Base-by-base conservation (phyloP, 2,888 invertebrate genomes). In the Cenopis cana region DNA sequence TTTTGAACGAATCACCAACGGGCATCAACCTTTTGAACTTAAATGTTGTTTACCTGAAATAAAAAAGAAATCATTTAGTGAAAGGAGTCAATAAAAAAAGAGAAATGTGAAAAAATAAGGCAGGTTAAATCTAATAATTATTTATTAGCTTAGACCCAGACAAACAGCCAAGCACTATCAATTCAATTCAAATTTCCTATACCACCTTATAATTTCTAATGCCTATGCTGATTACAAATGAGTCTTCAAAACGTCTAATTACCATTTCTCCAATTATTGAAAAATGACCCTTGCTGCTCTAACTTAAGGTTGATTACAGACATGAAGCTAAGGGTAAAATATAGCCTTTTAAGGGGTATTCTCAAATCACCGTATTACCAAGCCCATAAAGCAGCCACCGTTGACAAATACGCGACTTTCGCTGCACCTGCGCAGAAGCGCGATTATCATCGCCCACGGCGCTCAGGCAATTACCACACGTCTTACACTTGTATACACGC, bases 351-450 rank as follows among this genome's bases (percentile, higher is more conserved):
- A 5, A 8, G 3, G 12, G 50, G 0, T 3, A 33, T 33, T 17
- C 18, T 54, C 20, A 54, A 38, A 66, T 70, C 54, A 70, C 36
- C 65, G 52, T 54, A 71, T 71, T 71, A 67, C 54, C 38, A 14
- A 33, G 49, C 60, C 59, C 59, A 66, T 70, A 71, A 70, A 71
- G 36, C 38, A 71, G 70, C 69, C 52, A 49, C 70, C 59, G 65
- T 88, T 90, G 89, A 90, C 89, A 90, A 89, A 90, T 88, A 81
- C 80, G 82, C 80, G 76, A 88, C 89, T 90, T 90, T 90, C 90
- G 84, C 89, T 61, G 71, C 66, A 61, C 71, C 70, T 83, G 86
- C 85, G 86, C 89, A 86, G 84, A 85, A 87, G 79, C 75, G 33
- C 67, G 76, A 78, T 83, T 81, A 80, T 75, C 74, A 80, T 80